These are phyloP conservation scores for Drosophila longiperda DNA, from an alignment of 2,888 invertebrate genomes.

Conservation along the genomic window DNA sequence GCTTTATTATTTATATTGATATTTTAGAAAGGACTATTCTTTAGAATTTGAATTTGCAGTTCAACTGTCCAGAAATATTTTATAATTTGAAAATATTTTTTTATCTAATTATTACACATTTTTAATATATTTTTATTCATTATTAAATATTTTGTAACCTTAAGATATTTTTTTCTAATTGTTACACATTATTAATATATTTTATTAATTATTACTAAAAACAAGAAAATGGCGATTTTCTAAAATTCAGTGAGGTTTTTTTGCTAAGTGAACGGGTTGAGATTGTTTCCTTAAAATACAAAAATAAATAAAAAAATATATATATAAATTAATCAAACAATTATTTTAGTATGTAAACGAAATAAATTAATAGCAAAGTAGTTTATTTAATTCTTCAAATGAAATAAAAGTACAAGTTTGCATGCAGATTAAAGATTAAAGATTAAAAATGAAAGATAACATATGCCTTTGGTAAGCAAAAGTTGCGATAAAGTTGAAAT, in stretches of 20 bases:
- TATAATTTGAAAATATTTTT: neutral
- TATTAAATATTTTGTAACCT: too few species aligned
- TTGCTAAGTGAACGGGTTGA: neutral
- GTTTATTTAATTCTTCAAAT: neutral
- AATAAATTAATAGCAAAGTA: neutral
- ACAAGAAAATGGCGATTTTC: neutral
- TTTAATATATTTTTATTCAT: neutral
- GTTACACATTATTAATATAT: neutral
- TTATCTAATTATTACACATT: fast-evolving
- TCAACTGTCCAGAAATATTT: neutral
- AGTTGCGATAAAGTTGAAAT: conserved; percentile 31
- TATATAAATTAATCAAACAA: neutral
- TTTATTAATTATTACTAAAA: neutral
- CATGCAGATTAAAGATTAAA: conserved; percentile 4
- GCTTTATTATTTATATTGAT: neutral
- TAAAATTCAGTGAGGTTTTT: neutral
- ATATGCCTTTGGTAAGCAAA: conserved; percentile 9
- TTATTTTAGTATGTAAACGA: neutral
- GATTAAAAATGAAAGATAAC: neutral
- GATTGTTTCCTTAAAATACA: neutral
- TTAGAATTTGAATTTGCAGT: neutral
- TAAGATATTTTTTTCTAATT: neutral
- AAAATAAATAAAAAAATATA: neutral
- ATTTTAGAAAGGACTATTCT: neutral
- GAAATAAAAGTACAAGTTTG: neutral